A percentile compares a stretch with the other conserved stretches of the same genome.
phyloP scores from a whole-genome alignment of 2,888 invertebrate species.

The Epiblema foenella region DNA sequence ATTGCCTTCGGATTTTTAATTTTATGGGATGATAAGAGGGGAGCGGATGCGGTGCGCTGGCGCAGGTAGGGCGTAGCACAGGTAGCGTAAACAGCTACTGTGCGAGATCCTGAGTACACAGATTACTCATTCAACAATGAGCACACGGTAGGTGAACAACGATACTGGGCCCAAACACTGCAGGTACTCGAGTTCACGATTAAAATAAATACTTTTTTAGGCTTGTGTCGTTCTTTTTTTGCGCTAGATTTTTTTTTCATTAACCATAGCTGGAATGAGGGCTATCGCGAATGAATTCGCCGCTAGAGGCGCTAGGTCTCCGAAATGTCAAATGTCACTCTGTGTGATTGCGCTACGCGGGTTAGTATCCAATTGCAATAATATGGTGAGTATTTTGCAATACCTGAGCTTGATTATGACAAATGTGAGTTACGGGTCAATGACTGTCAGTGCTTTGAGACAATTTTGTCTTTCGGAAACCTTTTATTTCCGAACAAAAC shows the following conservation, averaged over 20 bases:
- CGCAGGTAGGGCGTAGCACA: slow-evolving; percentile 77
- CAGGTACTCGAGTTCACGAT: slow-evolving; percentile 35
- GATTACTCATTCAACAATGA: slow-evolving; percentile 61
- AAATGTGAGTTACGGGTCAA: no score
- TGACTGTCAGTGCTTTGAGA: no score
- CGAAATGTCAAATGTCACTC: no score
- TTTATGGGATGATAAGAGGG: slow-evolving; percentile 75
- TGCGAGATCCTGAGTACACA: slow-evolving; percentile 78
- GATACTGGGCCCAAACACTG: slow-evolving; percentile 36
- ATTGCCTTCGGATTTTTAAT: slow-evolving; percentile 72
- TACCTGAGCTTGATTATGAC: no score
- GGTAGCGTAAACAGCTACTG: slow-evolving; percentile 81
- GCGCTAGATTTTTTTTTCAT: slow-evolving; percentile 28
- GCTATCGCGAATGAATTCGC: no score
- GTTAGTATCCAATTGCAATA: no score
- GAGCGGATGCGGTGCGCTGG: slow-evolving; percentile 52
- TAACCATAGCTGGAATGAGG: slow-evolving; percentile 33
- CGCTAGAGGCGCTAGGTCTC: no score
- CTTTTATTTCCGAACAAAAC: no score
- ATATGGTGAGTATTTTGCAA: no score
- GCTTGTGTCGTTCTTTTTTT: slow-evolving; percentile 33
- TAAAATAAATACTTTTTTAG: slow-evolving; percentile 42
- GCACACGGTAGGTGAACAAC: slow-evolving; percentile 55
- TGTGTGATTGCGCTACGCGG: no score
- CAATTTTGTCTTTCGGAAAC: no score